Conservation (phyloP, 2,888 invertebrate species). For the Plusia festucae region DNA sequence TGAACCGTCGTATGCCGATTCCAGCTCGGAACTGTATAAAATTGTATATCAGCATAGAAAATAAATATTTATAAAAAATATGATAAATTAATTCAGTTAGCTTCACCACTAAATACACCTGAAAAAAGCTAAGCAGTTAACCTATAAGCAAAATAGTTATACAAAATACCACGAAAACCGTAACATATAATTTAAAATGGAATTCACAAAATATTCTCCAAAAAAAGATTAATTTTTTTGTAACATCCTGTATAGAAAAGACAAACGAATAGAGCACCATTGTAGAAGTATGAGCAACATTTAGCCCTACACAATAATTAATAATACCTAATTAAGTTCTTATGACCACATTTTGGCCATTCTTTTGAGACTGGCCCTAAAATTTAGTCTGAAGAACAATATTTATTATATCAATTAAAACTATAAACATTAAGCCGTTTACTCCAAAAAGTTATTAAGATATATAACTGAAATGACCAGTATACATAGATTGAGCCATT, state of each 20-base stretch:
- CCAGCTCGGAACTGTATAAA: conserved; percentile 46
- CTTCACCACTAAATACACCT: conserved; percentile 15
- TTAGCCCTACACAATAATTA: conserved; percentile 47
- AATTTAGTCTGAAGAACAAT: conserved; percentile 15
- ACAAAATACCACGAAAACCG: conserved; percentile 25
- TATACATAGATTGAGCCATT: too few species aligned
- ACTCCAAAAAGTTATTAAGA: conserved; percentile 9
- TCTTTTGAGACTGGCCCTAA: not conserved
- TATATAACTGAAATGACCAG: not conserved
- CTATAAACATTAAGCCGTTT: conserved; percentile 29
- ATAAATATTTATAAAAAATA: conserved; percentile 55
- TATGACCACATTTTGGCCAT: not conserved
- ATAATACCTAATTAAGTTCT: conserved; percentile 1
- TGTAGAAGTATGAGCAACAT: conserved; percentile 71
- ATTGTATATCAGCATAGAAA: conserved; percentile 59
- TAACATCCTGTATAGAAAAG: conserved; percentile 55
- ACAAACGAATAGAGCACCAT: conserved; percentile 72
- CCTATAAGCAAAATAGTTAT: conserved; percentile 37
- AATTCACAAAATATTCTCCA: not conserved
- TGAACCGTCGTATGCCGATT: conserved; percentile 18
- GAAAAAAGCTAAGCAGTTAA: conserved; percentile 31
- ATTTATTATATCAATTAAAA: conserved; percentile 22
- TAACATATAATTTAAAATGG: not conserved
- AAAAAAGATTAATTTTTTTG: conserved; percentile 21
- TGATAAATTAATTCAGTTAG: conserved; percentile 39